Conservation (phyloP, 1,140 invertebrate genomes). For the Drosophila biarmipes region DNA sequence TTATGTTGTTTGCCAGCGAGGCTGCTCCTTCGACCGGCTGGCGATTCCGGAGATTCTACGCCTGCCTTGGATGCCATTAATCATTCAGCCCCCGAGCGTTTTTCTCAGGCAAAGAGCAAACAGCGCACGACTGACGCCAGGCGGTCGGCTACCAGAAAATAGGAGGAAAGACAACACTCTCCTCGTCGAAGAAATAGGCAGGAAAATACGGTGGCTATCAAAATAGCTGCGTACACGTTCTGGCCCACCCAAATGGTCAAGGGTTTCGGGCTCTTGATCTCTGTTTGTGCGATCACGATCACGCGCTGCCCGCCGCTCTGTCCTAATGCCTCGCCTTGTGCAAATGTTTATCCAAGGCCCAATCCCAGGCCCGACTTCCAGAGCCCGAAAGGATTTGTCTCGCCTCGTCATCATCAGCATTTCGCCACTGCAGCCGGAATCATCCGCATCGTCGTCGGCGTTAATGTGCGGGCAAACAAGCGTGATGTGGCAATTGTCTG, state of each 20-base stretch:
- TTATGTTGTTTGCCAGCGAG: constrained; percentile 72
- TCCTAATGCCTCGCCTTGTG: constrained; percentile 63
- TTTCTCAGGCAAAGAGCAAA: constrained; percentile 57
- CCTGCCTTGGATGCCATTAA: constrained; percentile 66
- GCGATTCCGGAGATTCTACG: constrained; percentile 18
- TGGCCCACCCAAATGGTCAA: constrained; percentile 78
- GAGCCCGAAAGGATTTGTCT: constrained; percentile 72
- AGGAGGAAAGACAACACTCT: constrained; percentile 19
- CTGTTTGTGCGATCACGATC: constrained; percentile 73
- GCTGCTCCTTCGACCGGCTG: constrained; percentile 17
- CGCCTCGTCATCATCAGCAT: constrained; percentile 42
- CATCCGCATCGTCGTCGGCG: constrained; percentile 48
- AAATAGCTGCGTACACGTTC: constrained; percentile 74
- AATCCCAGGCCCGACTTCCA: constrained; percentile 29
- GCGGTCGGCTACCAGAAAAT: constrained; percentile 22
- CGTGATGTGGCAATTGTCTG: constrained; percentile 80
- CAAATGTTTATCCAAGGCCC: constrained; percentile 70
- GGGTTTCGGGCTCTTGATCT: constrained; percentile 28
- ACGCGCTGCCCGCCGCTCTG: constrained; percentile 62
- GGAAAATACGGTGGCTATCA: constrained; percentile 72
- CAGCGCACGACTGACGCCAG: constrained; percentile 66
- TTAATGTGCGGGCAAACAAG: constrained; percentile 80
- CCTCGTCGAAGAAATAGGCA: not conserved
- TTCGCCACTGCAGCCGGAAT: constrained; percentile 6
- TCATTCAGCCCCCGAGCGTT: constrained; percentile 63